Base-by-base conservation (phyloP, 2,113 vertebrate genomes). In the Urocynchramus pylzowi region DNA sequence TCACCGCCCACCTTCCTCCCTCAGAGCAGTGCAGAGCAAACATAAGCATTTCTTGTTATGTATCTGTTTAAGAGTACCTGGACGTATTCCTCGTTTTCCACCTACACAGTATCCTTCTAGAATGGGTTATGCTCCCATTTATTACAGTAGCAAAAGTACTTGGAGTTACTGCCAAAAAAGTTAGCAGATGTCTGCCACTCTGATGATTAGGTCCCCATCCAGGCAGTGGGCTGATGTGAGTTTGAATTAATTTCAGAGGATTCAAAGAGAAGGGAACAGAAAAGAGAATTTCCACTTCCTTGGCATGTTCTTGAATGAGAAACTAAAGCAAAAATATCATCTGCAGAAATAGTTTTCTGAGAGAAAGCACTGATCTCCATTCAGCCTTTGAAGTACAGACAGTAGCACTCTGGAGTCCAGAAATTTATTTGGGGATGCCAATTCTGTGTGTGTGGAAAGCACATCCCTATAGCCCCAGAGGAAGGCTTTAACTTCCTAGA, bases 1-100 rank as follows among this genome's bases (percentile, higher is more conserved):
- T 81, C 68, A 90, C 71, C 85, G 81, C 94, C 75, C 80, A 97
- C 89, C n/a, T 89, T 74, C 80, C 84, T 95, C 90, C 85, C 87
- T 78, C 80, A 77, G 20, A 93, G 47, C 27, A 81, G 71, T 20
- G 23, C 64, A 89, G 54, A 83, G 31, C 35, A 92, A 94, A 95
- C n/a, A 89, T 4, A 92, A 86, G 47, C 13, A 17, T 78, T 87
- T 82, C 56, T 78, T 91, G 68, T 63, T 87, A 71, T 49, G 77
- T 44, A 71, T 81, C 64, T 94, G 64, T 71, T 95, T 78, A 87
- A 93, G 56, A 81, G 17, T 82, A 81, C 69, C 79, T 92, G 89
- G 91, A 87, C 44, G 57, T 20, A 44, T 41, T 89, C 83, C 60
- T 95, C 10, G 1, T 84, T 94, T 95, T 75, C 52, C 60, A 91